Conservation (phyloP, 2,797 vertebrate genomes). For the Phoebastria nigripes region DNA sequence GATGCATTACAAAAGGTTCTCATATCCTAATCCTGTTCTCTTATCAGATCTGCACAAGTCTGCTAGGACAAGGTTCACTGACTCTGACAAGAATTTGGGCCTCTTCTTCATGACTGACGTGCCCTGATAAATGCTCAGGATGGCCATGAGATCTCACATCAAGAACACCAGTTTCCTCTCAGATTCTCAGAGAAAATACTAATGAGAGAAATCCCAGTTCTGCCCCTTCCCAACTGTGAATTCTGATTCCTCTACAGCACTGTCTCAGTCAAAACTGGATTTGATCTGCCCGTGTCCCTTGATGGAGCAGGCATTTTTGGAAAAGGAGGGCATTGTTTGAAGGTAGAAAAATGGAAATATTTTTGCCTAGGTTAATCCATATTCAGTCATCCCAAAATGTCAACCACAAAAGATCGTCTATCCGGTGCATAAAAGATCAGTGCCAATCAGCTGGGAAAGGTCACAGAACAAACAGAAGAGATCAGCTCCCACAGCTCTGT, state of each 20-base stretch:
- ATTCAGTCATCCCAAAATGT: constrained; percentile 53
- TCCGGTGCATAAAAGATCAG: constrained; percentile 11
- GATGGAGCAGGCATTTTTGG: background rate
- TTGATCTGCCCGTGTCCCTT: background rate
- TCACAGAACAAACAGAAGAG: constrained; percentile 45
- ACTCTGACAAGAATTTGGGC: background rate
- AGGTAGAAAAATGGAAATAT: constrained; percentile 12
- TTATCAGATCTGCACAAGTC: background rate
- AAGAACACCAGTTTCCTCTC: background rate
- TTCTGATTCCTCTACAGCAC: background rate
- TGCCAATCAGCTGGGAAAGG: constrained; percentile 54
- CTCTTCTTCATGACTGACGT: background rate
- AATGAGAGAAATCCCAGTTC: background rate
- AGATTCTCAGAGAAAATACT: background rate
- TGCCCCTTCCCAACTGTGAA: background rate
- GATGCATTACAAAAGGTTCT: background rate
- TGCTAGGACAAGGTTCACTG: background rate
- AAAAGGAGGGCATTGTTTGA: constrained; percentile 33
- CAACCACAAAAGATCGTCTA: constrained; percentile 17
- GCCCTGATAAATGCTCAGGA: background rate
- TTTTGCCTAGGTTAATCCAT: constrained; percentile 44
- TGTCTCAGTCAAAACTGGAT: background rate
- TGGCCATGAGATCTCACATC: background rate
- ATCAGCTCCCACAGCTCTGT: constrained; percentile 3
- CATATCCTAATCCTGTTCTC: background rate